Evolutionary conservation across 2,797 vertebrate genomes (phyloP), one percentile per base, ranked within the genome.

Genomic region (Hyperoplus immaculatus): DNA sequence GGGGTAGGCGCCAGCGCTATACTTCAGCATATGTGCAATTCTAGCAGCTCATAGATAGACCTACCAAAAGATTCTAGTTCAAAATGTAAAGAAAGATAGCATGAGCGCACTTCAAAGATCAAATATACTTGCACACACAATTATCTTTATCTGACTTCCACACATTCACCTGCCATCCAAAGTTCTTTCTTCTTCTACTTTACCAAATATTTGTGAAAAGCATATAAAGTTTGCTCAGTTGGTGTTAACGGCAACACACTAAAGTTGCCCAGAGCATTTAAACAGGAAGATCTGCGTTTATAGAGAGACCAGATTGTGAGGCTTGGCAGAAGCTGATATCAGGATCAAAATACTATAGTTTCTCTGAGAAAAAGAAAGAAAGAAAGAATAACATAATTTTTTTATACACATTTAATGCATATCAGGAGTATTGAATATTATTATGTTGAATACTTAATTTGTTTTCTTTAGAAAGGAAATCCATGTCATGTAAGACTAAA

Each of bases 281-380:
- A 69, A 70, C 15, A 6, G 38, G 16, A 16, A 64, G 29, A 15
- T 69, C 13, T 2, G 4, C 38, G 45, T 64, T 66, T 51, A 62
- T 53, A 39, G 41, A 66, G 55, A 46, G 29, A 69, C 18, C 39
- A 3, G 8, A 51, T 61, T 10, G 7, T 1, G 41, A 60, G 65
- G 15, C 55, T 59, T 70, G 56, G 65, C 56, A 74, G 41, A 54
- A 61, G 41, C 36, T 64, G 29, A 82, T 62, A 38, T 39, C n/a
- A 21, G 39, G 47, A 66, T 69, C 49, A 58, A 9, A 43, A 42
- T 6, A 56, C 47, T 43, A 21, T 39, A 29, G 21, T 41, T 43
- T 29, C 53, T 69, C 43, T 13, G 18, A 46, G 57, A 71, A 29
- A 75, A 61, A 56, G 9, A 43, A 39, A 57, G 29, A 29, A 29